A percentile compares a stretch with the other conserved stretches of the same genome.
Evolutionary conservation across 2,113 vertebrate genomes (phyloP).

Genomic region (Gopherus flavomarginatus): DNA sequence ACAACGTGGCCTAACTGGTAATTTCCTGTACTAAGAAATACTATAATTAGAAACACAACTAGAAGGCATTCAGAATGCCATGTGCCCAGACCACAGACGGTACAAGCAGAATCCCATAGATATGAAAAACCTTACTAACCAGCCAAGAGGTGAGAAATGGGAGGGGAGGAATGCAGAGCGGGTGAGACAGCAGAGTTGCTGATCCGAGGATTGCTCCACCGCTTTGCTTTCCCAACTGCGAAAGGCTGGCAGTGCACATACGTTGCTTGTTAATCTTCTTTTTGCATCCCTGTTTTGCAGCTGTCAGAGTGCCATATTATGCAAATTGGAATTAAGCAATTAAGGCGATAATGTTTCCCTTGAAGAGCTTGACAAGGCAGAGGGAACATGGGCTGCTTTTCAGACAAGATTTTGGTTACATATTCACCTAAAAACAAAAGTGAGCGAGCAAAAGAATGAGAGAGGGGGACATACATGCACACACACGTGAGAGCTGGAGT

Average conservation of each 20-base stretch:
- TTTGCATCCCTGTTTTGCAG: slow-evolving; percentile 80
- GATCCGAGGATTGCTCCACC: slow-evolving; percentile 56
- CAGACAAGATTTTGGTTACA: slow-evolving; percentile 69
- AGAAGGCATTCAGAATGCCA: background rate
- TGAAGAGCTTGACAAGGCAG: slow-evolving; percentile 85
- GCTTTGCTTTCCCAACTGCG: slow-evolving; percentile 53
- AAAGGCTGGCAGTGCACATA: slow-evolving; percentile 71
- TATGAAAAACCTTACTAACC: slow-evolving; percentile 59
- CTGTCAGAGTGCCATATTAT: slow-evolving; percentile 82
- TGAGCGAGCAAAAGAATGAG: slow-evolving; percentile 45
- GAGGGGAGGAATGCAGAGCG: slow-evolving; percentile 39
- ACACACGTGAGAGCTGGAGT: background rate
- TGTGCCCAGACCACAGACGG: rapidly evolving
- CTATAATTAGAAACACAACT: background rate
- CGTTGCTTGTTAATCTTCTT: slow-evolving; percentile 79
- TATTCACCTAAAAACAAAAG: slow-evolving; percentile 77
- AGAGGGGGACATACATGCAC: rapidly evolving
- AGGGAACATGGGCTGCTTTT: slow-evolving; percentile 76
- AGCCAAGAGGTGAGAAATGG: background rate
- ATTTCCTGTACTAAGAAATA: background rate
- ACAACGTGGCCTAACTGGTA: background rate
- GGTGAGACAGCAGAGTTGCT: slow-evolving; percentile 49
- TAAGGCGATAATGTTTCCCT: slow-evolving; percentile 84
- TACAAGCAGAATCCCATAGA: background rate
- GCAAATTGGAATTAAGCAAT: slow-evolving; percentile 84